These are phyloP conservation scores for Aspidiotus destructor DNA, from an alignment of 2,888 invertebrate genomes.

Conservation along the genomic window DNA sequence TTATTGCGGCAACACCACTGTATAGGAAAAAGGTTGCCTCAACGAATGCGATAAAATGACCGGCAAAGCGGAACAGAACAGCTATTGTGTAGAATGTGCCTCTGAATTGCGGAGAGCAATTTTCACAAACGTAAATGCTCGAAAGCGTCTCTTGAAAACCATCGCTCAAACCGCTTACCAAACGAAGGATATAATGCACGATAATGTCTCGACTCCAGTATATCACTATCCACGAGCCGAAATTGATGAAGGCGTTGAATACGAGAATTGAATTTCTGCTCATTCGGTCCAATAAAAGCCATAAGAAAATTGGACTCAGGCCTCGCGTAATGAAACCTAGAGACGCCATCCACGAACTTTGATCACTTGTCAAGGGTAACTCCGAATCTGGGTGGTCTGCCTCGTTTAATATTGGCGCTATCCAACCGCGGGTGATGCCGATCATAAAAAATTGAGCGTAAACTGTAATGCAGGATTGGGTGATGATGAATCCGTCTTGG, in stretches of 20 bases:
- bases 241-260: background rate
- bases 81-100: conserved; percentile 36
- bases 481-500: too few relatives aligned
- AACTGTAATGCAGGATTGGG: too few relatives aligned
- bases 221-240: conserved; percentile 10
- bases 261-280: conserved; percentile 9
- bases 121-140: conserved; percentile 37
- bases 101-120: conserved; percentile 35
- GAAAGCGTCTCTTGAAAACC: conserved; percentile 36
- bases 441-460: background rate
- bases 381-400: background rate
- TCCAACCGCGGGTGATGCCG: conserved; percentile 12
- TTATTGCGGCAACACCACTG: background rate
- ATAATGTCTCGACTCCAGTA: background rate
- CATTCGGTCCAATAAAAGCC: conserved; percentile 10
- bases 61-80: conserved; percentile 36
- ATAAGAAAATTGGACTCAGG: background rate
- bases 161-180: conserved; percentile 37
- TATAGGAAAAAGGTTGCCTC: conserved; percentile 36
- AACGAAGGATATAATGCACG: conserved; percentile 34
- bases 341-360: conserved; percentile 21
- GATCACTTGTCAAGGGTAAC: conserved; percentile 2
- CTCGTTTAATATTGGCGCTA: conserved; percentile 17
- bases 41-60: conserved; percentile 36
- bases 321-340: background rate